phyloP scores from a whole-genome alignment of 2,113 vertebrate species.

The Ochotona curzoniae region DNA sequence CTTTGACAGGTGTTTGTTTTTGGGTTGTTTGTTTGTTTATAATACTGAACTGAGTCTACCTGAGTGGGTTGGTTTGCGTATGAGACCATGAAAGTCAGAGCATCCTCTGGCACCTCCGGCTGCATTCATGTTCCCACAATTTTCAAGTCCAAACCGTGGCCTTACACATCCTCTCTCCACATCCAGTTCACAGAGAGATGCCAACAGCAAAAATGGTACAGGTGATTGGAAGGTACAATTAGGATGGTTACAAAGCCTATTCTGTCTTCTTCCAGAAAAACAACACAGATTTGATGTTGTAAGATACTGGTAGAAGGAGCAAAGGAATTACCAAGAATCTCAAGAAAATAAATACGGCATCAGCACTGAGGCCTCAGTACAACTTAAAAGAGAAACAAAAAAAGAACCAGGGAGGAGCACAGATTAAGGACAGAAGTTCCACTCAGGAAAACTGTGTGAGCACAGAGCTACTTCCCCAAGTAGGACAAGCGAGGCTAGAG shows the following conservation, averaged over 20 bases:
- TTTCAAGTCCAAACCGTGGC: not conserved
- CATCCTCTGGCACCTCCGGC: not conserved
- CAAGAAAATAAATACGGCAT: too few species aligned
- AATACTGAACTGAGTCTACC: not conserved
- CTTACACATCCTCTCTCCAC: not conserved
- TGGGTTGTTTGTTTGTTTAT: too few species aligned
- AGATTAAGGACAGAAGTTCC: not conserved
- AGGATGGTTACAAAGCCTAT: not conserved
- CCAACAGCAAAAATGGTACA: not conserved
- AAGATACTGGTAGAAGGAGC: not conserved
- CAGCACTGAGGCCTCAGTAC: not conserved
- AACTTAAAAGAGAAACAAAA: not conserved
- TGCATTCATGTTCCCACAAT: not conserved
- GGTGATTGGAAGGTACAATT: too few species aligned
- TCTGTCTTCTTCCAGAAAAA: not conserved
- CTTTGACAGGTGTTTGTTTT: too few species aligned
- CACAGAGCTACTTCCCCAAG: not conserved
- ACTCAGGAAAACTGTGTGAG: rapidly evolving
- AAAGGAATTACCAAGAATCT: not conserved
- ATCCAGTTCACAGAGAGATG: not conserved
- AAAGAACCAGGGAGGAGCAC: not conserved
- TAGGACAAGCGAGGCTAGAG: not conserved
- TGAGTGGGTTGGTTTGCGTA: not conserved
- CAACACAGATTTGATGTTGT: not conserved
- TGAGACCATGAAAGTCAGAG: not conserved